Evolutionary conservation across 2,888 invertebrate genomes (phyloP).

Genomic region (Perizoma flavofasciatum): DNA sequence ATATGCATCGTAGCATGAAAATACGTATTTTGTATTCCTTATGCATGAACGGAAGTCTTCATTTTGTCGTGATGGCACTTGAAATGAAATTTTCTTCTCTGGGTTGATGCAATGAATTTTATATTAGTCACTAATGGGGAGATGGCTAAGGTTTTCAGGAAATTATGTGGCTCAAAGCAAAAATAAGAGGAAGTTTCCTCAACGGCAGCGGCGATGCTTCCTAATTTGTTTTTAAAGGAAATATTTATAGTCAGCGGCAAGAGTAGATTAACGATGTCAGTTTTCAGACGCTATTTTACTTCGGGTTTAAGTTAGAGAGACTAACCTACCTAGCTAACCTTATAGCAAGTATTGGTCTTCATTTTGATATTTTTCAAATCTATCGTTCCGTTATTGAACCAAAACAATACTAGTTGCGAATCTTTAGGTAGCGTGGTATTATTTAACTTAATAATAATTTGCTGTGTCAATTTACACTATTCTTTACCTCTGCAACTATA

Average conservation of each 20-base stretch:
- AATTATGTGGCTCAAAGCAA: constrained; percentile 15
- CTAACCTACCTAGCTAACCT: too few species aligned
- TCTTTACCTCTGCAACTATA: constrained; percentile 93
- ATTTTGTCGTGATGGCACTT: constrained; percentile 26
- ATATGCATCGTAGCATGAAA: neutral
- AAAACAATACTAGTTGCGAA: too few species aligned
- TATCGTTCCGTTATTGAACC: too few species aligned
- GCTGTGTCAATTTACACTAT: too few species aligned
- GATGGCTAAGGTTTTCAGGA: constrained; percentile 2
- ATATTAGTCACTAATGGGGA: constrained; percentile 33
- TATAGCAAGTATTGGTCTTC: too few species aligned
- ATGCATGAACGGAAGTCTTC: constrained; percentile 24
- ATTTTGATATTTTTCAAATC: too few species aligned
- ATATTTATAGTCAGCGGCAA: neutral
- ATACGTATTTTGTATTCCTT: constrained; percentile 24
- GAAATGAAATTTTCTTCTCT: constrained; percentile 32
- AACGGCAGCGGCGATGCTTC: constrained; percentile 9
- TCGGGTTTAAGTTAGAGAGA: too few species aligned
- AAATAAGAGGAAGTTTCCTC: constrained; percentile 10
- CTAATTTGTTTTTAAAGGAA: constrained; percentile 3
- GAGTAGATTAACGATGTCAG: too few species aligned
- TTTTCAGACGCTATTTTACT: too few species aligned
- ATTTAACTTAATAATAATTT: too few species aligned
- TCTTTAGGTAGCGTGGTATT: too few species aligned
- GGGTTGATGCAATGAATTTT: constrained; percentile 36